A percentile compares a stretch with the other conserved stretches of the same genome.
Evolutionary conservation across 2,888 invertebrate genomes (phyloP).

Genomic region (Leptinotarsa peninsularis): DNA sequence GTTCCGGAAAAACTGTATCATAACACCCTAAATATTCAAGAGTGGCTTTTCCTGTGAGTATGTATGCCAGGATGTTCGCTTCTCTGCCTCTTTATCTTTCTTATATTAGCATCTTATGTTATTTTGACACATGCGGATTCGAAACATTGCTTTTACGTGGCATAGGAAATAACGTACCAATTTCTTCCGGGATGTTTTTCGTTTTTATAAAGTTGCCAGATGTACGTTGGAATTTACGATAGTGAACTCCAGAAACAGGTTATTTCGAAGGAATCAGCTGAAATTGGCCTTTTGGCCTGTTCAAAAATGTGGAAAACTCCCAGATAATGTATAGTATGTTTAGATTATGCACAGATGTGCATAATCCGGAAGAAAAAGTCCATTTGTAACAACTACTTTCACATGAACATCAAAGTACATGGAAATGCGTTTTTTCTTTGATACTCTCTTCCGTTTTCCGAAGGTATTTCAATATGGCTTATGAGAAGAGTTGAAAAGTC

Average conservation of each 20-base stretch:
- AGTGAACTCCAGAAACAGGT: background rate
- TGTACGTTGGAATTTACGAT: slow-evolving; percentile 21
- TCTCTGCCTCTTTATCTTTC: slow-evolving; percentile 58
- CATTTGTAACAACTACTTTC: too few relatives aligned
- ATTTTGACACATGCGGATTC: slow-evolving; percentile 58
- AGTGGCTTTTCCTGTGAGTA: slow-evolving; percentile 60
- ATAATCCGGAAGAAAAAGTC: too few relatives aligned
- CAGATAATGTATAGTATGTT: too few relatives aligned
- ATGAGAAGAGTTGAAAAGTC: too few relatives aligned
- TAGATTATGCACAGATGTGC: too few relatives aligned
- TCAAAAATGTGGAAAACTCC: too few relatives aligned
- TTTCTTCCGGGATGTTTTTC: slow-evolving; percentile 30
- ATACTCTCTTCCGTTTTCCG: too few relatives aligned
- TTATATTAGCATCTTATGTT: slow-evolving; percentile 57
- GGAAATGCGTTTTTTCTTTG: too few relatives aligned
- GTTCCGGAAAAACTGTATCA: slow-evolving; percentile 45
- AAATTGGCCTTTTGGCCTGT: too few relatives aligned
- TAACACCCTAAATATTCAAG: slow-evolving; percentile 66
- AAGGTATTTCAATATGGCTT: too few relatives aligned
- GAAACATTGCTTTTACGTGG: slow-evolving; percentile 58
- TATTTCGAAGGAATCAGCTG: too few relatives aligned
- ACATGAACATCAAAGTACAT: too few relatives aligned
- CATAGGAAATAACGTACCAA: slow-evolving; percentile 52
- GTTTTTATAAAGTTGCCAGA: slow-evolving; percentile 24
- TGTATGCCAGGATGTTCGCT: slow-evolving; percentile 58